phyloP scores from a whole-genome alignment of 2,113 vertebrate genomes.

The Pituophis catenifer region DNA sequence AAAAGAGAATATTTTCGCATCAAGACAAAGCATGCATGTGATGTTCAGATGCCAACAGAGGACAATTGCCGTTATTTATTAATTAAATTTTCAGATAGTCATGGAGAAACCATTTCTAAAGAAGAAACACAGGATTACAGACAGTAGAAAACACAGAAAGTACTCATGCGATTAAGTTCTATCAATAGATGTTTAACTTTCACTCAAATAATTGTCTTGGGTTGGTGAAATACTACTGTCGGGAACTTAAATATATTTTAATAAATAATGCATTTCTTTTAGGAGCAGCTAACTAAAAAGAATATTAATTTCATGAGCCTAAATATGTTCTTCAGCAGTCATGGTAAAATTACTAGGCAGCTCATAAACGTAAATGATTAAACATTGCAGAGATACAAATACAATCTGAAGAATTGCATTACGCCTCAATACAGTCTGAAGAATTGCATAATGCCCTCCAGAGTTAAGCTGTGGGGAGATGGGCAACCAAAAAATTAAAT shows the following conservation, averaged over 20 bases:
- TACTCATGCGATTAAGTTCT: constrained; percentile 6
- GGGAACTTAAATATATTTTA: neutral
- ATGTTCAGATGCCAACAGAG: constrained; percentile 46
- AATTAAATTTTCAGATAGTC: constrained; percentile 62
- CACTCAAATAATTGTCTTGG: neutral
- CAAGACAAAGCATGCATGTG: constrained; percentile 42
- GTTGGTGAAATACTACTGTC: neutral
- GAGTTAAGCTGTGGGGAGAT: neutral
- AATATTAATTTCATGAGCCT: neutral
- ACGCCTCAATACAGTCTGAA: neutral
- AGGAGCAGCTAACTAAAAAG: neutral
- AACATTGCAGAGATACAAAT: neutral
- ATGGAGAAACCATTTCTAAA: constrained; percentile 49
- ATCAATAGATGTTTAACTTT: neutral
- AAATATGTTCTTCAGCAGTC: neutral
- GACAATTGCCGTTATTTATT: constrained; percentile 35
- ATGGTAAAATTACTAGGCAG: neutral
- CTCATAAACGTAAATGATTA: neutral
- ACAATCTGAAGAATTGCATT: neutral
- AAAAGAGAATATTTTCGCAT: constrained; percentile 45
- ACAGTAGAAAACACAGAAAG: constrained; percentile 39
- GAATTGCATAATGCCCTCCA: neutral
- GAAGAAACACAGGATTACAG: constrained; percentile 59
- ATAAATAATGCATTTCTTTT: neutral
- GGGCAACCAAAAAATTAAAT: neutral